phyloP scores from a whole-genome alignment of 2,888 invertebrate species.

The Drosophila yooni region DNA sequence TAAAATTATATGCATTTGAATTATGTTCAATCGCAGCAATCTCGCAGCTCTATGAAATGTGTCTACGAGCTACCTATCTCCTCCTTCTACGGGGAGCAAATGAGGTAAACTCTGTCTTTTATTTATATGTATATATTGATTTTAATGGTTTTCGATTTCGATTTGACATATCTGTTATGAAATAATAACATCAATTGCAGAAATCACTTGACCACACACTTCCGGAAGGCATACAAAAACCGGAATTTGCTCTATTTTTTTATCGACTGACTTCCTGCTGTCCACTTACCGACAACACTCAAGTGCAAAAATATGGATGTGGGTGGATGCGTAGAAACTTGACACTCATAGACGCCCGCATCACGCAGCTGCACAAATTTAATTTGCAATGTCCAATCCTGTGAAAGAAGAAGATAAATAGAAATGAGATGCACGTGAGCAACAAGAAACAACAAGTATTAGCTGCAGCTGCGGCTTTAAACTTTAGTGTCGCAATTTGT shows the following conservation, averaged over 20 bases:
- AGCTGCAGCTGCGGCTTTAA: conserved; percentile 9
- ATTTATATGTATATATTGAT: not conserved
- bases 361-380: conserved; percentile 94
- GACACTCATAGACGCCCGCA: conserved; percentile 95
- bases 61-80: not conserved
- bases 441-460: conserved; percentile 22
- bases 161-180: not conserved
- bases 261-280: not conserved
- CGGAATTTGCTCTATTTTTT: not conserved
- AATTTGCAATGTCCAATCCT: conserved; percentile 97
- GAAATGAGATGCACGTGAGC: not conserved
- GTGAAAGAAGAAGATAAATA: conserved; percentile 48
- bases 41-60: not conserved
- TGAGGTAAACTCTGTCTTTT: not conserved
- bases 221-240: not conserved
- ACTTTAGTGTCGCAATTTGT: conserved; percentile 15
- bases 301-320: conserved; percentile 94
- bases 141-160: not conserved
- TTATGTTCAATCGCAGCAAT: no score
- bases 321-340: conserved; percentile 96
- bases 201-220: not conserved
- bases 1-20: no score
- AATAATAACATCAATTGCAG: not conserved
- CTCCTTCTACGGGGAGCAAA: not conserved
- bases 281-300: conserved; percentile 93